Percentiles rank a stretch among this genome's conserved stretches.
These are phyloP conservation scores for Drosophila atripex DNA, from an alignment of 2,888 invertebrate species.

Conservation along the genomic window DNA sequence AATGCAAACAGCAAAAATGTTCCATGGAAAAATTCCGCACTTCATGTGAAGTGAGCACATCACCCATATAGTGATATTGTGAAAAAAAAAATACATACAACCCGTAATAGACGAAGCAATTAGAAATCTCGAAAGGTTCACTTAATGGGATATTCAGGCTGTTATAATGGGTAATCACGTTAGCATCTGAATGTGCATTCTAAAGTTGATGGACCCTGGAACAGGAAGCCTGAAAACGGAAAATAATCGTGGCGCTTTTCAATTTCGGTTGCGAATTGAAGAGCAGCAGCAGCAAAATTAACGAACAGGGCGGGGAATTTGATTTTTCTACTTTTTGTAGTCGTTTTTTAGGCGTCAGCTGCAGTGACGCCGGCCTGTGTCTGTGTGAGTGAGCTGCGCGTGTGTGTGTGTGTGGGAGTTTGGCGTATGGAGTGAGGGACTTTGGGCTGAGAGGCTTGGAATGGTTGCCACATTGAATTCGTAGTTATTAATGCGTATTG, in stretches of 20 bases:
- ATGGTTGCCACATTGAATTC: conserved; percentile 76
- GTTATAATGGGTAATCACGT: conserved; percentile 6
- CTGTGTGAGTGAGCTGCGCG: conserved; percentile 24
- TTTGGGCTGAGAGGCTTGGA: conserved; percentile 19
- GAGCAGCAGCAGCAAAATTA: conserved; percentile 58
- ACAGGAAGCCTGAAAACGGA: conserved; percentile 16
- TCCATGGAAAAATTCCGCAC: conserved; percentile 19
- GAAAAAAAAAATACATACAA: conserved; percentile 17
- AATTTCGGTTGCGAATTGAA: conserved; percentile 49
- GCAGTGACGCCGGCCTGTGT: conserved; percentile 50
- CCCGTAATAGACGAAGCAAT: neutral
- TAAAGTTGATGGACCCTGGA: neutral
- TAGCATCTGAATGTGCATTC: neutral
- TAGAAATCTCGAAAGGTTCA: conserved; percentile 10
- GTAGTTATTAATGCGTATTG: conserved; percentile 78
- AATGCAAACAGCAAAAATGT: conserved; percentile 25
- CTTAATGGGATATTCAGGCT: neutral
- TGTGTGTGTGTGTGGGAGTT: conserved; percentile 17
- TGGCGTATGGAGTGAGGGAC: conserved; percentile 11
- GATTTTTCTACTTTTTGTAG: conserved; percentile 75
- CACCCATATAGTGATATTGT: conserved; percentile 6
- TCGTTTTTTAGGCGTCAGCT: conserved; percentile 75
- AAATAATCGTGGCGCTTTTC: conserved; percentile 28
- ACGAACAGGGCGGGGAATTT: conserved; percentile 70
- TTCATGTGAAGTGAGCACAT: conserved; percentile 45